These are phyloP conservation scores for Didymodactylos carnosus DNA, from an alignment of 2,888 invertebrate species.

Conservation along the genomic window DNA sequence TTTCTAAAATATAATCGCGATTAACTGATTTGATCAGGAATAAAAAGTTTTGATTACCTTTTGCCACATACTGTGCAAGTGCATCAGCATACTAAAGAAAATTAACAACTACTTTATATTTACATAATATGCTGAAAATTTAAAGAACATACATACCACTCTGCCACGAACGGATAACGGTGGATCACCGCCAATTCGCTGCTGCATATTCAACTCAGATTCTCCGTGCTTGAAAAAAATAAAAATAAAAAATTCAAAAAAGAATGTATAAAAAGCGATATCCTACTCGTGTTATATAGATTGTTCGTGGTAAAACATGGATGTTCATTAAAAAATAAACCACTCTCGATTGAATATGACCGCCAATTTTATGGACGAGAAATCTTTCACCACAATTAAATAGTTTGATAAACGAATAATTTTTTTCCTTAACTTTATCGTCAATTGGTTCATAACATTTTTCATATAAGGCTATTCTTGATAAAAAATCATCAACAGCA, in stretches of 20 bases:
- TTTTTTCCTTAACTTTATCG: constrained; percentile 57
- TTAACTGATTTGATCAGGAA: too few species aligned
- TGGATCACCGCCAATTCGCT: constrained; percentile 88
- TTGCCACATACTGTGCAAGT: constrained; percentile 57
- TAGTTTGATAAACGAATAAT: constrained; percentile 67
- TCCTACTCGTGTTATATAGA: constrained; percentile 79
- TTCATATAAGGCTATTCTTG: constrained; percentile 83
- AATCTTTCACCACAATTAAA: constrained; percentile 42
- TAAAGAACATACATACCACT: constrained; percentile 22
- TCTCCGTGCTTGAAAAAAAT: constrained; percentile 99
- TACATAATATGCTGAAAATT: too few species aligned
- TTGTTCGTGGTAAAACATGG: constrained; percentile 86
- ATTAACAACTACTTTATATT: too few species aligned
- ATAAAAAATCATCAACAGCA: constrained; percentile 69
- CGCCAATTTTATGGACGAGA: constrained; percentile 37
- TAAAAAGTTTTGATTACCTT: too few species aligned
- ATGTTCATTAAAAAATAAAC: constrained; percentile 99
- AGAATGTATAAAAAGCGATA: too few species aligned
- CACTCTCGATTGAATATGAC: constrained; percentile 80
- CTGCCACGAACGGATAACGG: constrained; percentile 61
- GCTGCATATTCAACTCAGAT: constrained; percentile 71
- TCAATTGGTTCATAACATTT: constrained; percentile 75
- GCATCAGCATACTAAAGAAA: constrained; percentile 48
- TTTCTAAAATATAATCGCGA: neutral
- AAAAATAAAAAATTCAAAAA: constrained; percentile 22